Evolutionary conservation across 2,113 vertebrate genomes (phyloP).

Genomic region (Prolemur simus): DNA sequence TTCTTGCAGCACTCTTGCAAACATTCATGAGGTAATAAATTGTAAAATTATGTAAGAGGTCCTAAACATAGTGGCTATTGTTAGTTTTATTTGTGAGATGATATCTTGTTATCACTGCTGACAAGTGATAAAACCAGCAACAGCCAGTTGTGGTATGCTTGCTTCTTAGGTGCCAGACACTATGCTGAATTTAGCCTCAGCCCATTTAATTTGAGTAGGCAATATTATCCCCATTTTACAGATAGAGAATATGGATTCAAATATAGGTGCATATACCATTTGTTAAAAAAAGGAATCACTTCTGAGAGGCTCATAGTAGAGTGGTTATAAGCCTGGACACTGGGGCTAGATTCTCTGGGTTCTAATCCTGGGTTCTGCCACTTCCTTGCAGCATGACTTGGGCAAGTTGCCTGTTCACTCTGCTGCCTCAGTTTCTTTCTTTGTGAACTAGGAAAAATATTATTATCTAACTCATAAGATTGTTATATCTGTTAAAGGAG

Average conservation of each 20-base stretch:
- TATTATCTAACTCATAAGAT: neutral
- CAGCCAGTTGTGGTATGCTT: neutral
- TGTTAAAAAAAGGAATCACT: neutral
- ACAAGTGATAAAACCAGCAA: neutral
- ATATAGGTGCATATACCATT: neutral
- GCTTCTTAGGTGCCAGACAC: neutral
- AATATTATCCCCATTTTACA: neutral
- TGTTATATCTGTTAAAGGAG: neutral
- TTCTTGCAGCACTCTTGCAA: neutral
- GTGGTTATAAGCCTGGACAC: neutral
- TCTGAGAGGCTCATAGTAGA: neutral
- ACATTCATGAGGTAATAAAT: constrained; percentile 6
- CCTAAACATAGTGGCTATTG: neutral
- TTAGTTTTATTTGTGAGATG: neutral
- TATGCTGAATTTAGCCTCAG: neutral
- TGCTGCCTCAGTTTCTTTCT: neutral
- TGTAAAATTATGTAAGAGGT: neutral
- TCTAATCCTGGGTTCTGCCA: neutral
- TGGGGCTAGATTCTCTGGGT: neutral
- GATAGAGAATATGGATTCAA: neutral
- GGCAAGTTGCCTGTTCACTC: neutral
- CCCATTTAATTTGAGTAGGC: neutral
- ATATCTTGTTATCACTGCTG: neutral
- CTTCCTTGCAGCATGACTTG: neutral
- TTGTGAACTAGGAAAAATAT: neutral